Evolutionary conservation across 35 echinoderm and acorn worm genomes (phyloP), one percentile per base, ranked within the genome.

Genomic region (Strongylocentrotus purpuratus): DNA sequence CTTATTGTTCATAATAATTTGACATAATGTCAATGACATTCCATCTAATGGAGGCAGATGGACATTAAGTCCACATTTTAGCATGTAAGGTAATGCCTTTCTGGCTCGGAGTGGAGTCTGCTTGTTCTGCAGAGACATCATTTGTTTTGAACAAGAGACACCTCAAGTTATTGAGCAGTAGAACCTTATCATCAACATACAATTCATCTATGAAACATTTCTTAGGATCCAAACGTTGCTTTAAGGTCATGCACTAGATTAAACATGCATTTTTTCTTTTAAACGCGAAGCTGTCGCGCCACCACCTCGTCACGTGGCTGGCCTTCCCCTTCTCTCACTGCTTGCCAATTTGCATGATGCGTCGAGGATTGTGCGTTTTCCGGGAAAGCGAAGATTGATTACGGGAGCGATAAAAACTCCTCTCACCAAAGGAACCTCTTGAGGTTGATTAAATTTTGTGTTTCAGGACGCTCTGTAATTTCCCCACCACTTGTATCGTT

Each of bases 301-400:
- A n/a, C 15, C 52, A 59, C 52, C 65, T n/a, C 61, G 61, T 70
- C 20, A 78, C 22, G 25, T 78, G 22, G 20, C 4, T 8, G 50
- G 10, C 50, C 50, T 55, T 55, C 10, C 20, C 7, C 65, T 78
- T 78, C 65, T 22, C 18, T 78, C 65, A 78, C 5, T 78, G 65
- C 65, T 28, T 28, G 20, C 7, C 65, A 78, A 78, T 78, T 78
- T 78, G 22, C 28, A n/a, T 7, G 65, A 78, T 78, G 20, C 65
- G 25, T 28, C 65, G 22, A 78, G 65, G 65, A 78, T 78, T 78
- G 65, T 78, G 22, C 65, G 65, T 78, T 78, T 78, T 78, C 65
- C 65, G 65, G 65, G 65, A 78, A 78, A 78, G 65, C 65, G 28
- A 78, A 78, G 65, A 78, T 78, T 78, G 65, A 78, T n/a, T 78